Evolutionary conservation across 2,113 vertebrate species (phyloP), one percentile per base, ranked within the genome.

Genomic region (Haemorhous mexicanus): DNA sequence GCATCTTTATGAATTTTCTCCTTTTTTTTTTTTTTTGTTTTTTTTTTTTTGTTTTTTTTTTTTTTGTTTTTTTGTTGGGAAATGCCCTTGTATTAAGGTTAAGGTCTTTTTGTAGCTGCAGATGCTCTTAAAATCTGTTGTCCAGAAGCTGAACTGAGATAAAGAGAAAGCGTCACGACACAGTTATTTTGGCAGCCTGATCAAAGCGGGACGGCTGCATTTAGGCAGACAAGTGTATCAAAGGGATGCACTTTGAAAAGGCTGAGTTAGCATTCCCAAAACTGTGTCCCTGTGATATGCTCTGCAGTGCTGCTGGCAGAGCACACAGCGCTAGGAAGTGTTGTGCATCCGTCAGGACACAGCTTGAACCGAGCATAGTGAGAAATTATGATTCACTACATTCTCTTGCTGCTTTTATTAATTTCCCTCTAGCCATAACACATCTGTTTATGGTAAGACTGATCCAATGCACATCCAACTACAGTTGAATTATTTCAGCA

Each of bases 141-240:
- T 86, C 86, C 94, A 95, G 95, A 94, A 94, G 94, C 88, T 32
- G 59, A 88, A 35, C n/a, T 4, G 82, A 84, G 74, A 69, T 88
- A 85, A 93, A 89, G 87, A 46, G 75, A 62, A 50, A 47, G 47
- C 17, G 0, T 77, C 78, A 56, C 6, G 43, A 70, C 68, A 77
- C 63, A 72, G 87, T 75, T 86, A 58, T 95, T 90, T 96, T 94
- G 90, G 92, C 79, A 68, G 68, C 56, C 61, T 61, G 88, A 95
- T 92, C 88, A 96, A 93, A 95, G 94, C 14, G 0, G n/a, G 50
- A 16, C 0, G 12, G 28, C 58, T 89, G 70, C 24, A 32, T 73
- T 93, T 88, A 63, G 87, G 70, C 79, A 94, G 85, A 93, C 75
- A 92, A 95, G 68, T 56, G 85, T 64, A 93, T 90, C 90, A 90